These are phyloP conservation scores for Aspidiotus destructor DNA, from an alignment of 2,888 invertebrate species.

Conservation along the genomic window DNA sequence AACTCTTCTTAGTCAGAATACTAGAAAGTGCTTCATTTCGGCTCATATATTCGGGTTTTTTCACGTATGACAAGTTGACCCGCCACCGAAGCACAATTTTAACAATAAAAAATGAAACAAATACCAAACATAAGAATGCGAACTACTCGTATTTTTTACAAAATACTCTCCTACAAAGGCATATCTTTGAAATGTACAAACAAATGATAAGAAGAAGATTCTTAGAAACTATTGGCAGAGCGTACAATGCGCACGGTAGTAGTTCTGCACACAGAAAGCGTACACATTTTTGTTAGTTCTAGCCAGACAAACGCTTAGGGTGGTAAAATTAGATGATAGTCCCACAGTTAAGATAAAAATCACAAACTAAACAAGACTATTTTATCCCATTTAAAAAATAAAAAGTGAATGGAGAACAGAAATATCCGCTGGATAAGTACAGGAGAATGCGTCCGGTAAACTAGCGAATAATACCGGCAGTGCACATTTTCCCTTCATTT, in stretches of 20 bases:
- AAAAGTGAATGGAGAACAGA: conserved; percentile 16
- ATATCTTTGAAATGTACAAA: conserved; percentile 3
- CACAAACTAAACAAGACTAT: conserved; percentile 22
- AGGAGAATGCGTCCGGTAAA: background rate
- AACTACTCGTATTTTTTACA: background rate
- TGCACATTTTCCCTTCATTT: too few relatives aligned
- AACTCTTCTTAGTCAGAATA: too few relatives aligned
- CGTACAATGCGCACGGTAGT: background rate
- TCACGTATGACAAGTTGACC: too few relatives aligned
- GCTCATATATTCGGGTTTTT: too few relatives aligned
- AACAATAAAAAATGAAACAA: too few relatives aligned
- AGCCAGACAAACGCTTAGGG: conserved; percentile 10
- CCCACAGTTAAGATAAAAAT: conserved; percentile 26
- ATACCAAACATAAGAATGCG: too few relatives aligned
- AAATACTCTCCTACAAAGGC: conserved; percentile 13
- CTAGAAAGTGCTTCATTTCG: too few relatives aligned
- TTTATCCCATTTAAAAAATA: conserved; percentile 23
- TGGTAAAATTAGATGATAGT: conserved; percentile 26
- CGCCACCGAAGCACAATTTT: too few relatives aligned
- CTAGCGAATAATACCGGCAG: too few relatives aligned
- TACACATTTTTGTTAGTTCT: too few relatives aligned
- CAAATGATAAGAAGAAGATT: conserved; percentile 17
- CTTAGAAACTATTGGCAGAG: conserved; percentile 11
- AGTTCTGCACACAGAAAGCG: background rate
- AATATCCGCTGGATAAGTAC: conserved; percentile 18